Conservation (phyloP, 2,113 vertebrate species). For the Anguilla rostrata region DNA sequence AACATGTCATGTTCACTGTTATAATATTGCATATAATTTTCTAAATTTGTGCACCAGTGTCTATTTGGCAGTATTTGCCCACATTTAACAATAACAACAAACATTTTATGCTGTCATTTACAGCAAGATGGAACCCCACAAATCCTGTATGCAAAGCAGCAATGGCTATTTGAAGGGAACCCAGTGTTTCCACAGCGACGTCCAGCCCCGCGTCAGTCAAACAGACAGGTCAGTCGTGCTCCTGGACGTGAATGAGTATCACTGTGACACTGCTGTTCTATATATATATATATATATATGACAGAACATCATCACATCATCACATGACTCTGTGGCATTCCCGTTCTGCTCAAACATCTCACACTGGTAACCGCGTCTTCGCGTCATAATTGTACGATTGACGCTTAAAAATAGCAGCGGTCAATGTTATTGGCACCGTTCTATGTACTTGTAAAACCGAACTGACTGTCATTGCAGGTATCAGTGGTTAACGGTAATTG, state of each 20-base stretch:
- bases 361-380: not conserved
- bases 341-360: not conserved
- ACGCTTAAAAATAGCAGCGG: too few relatives aligned
- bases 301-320: not conserved
- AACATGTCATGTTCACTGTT: not conserved
- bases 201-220: slow-evolving; percentile 31
- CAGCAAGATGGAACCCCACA: slow-evolving; percentile 17
- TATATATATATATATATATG: not conserved
- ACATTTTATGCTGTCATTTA: slow-evolving; percentile 3
- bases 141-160: not conserved
- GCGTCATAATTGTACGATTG: too few relatives aligned
- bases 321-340: not conserved
- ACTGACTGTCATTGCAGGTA: too few relatives aligned
- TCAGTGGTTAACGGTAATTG: too few relatives aligned
- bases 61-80: too few relatives aligned
- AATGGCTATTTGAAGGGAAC: slow-evolving; percentile 23
- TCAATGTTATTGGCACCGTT: too few relatives aligned
- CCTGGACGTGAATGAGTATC: not conserved
- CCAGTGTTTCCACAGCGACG: not conserved
- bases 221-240: slow-evolving; percentile 28
- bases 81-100: not conserved
- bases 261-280: not conserved
- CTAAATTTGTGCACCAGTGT: too few relatives aligned
- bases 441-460: too few relatives aligned
- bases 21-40: too few relatives aligned